Percentiles rank a stretch among this genome's conserved stretches.
Evolutionary conservation across 2,113 vertebrate genomes (phyloP).

Genomic region (Nesogale talazaci): DNA sequence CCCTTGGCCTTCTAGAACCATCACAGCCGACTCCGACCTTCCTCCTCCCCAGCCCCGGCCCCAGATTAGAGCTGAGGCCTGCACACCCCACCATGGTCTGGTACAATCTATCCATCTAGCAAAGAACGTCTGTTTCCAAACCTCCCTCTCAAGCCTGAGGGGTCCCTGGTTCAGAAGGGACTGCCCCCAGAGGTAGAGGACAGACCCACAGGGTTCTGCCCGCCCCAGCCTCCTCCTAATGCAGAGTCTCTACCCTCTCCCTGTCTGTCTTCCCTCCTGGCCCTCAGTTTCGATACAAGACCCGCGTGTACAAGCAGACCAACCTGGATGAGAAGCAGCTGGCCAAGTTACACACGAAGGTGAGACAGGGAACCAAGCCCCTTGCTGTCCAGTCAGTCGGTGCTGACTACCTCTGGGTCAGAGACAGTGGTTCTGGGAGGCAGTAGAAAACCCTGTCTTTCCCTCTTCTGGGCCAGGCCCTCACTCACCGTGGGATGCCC

Average conservation of each 20-base stretch:
- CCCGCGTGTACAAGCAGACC: constrained; percentile 96
- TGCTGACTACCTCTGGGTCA: too few relatives aligned
- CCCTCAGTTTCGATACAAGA: constrained; percentile 97
- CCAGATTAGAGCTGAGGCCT: neutral
- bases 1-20: neutral
- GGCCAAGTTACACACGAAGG: constrained; percentile 98
- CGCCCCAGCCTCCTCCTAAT: neutral
- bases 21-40: neutral
- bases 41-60: neutral
- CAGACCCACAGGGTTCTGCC: neutral
- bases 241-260: neutral
- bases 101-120: neutral
- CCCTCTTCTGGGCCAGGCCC: neutral
- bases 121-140: neutral
- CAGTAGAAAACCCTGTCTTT: too few relatives aligned
- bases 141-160: neutral
- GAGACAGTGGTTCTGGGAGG: too few relatives aligned
- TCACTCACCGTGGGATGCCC: neutral
- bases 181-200: neutral
- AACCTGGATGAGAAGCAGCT: constrained; percentile 98
- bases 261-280: accelerated
- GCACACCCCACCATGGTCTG: neutral
- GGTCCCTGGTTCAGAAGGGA: neutral
- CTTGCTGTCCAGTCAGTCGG: neutral
- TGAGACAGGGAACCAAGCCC: constrained; percentile 68